phyloP scores from a whole-genome alignment of 2,888 invertebrate species.

The Neoitamus cyanurus region DNA sequence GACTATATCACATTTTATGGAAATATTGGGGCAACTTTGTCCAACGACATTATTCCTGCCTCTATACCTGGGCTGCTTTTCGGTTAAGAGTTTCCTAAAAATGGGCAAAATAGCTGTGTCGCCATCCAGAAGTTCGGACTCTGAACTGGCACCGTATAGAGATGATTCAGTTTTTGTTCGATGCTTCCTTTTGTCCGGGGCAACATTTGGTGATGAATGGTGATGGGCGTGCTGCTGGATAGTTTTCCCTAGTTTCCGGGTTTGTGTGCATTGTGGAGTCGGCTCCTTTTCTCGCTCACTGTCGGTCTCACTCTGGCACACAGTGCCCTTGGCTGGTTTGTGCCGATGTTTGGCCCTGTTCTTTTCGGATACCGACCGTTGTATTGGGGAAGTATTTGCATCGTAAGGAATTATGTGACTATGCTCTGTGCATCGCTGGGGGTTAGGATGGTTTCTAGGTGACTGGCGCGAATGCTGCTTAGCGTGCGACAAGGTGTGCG shows the following conservation, averaged over 20 bases:
- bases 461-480: constrained; percentile 66
- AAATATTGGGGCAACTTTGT: constrained; percentile 92
- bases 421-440: constrained; percentile 64
- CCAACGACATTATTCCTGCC: constrained; percentile 68
- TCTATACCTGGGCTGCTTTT: constrained; percentile 77
- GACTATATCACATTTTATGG: constrained; percentile 95
- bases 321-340: constrained; percentile 68
- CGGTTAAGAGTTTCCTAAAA: constrained; percentile 90
- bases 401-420: constrained; percentile 64
- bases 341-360: constrained; percentile 69
- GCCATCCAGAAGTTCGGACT: constrained; percentile 82
- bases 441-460: constrained; percentile 64
- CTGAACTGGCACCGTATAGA: constrained; percentile 83
- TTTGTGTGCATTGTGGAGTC: constrained; percentile 59
- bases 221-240: constrained; percentile 69
- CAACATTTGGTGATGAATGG: constrained; percentile 74
- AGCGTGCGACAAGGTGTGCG: constrained; percentile 71
- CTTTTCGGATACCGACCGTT: constrained; percentile 74
- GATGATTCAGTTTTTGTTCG: constrained; percentile 62
- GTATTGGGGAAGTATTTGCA: constrained; percentile 68
- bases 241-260: constrained; percentile 58
- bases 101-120: constrained; percentile 86
- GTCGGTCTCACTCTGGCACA: constrained; percentile 69
- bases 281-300: constrained; percentile 66
- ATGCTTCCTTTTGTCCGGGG: constrained; percentile 65